These are phyloP conservation scores for Trididemnum miniatum DNA, from an alignment of 23 tunicate species.

Conservation along the genomic window DNA sequence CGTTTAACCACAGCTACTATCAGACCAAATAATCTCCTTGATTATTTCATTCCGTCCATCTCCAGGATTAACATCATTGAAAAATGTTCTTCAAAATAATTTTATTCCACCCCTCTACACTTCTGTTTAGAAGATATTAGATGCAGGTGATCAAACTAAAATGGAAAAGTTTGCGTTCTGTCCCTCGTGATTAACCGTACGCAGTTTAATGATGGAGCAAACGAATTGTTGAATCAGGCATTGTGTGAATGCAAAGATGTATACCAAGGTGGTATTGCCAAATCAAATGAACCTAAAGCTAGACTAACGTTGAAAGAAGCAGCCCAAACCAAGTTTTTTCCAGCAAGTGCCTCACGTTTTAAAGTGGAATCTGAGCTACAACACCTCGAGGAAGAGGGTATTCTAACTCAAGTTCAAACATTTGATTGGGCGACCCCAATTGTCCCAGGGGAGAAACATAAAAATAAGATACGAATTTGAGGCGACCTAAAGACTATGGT, in stretches of 20 bases:
- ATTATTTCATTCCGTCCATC: too few relatives aligned
- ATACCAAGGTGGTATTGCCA: background rate
- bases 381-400: background rate
- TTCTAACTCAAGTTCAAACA: background rate
- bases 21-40: too few relatives aligned
- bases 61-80: too few relatives aligned
- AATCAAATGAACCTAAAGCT: background rate
- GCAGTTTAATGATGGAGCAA: background rate
- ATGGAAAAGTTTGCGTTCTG: background rate
- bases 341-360: background rate
- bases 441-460: background rate
- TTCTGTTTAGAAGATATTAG: background rate
- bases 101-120: too few relatives aligned
- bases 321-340: background rate
- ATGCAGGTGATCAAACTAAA: background rate
- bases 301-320: background rate
- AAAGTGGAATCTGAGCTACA: background rate
- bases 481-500: background rate
- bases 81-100: too few relatives aligned
- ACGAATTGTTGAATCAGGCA: background rate
- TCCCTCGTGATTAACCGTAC: background rate
- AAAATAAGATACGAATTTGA: background rate
- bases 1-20: too few relatives aligned
- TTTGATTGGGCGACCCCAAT: background rate
- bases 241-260: background rate